These are phyloP conservation scores for Aplodontia rufa DNA, from an alignment of 2,113 vertebrate species.

Conservation along the genomic window DNA sequence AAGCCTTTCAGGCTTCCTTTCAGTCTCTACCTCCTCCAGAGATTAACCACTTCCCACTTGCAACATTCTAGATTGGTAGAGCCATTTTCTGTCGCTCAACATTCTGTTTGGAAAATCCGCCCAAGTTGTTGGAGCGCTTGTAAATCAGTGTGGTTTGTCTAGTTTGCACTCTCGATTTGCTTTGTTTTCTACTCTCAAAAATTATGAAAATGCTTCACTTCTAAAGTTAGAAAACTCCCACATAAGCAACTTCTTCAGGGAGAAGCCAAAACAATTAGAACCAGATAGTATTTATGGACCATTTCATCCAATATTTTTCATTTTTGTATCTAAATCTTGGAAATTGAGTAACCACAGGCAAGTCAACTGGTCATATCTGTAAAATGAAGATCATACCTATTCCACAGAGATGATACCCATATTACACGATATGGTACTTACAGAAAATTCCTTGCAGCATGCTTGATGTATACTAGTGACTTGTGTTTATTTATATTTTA, in stretches of 20 bases:
- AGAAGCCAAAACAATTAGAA: neutral
- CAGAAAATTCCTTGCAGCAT: neutral
- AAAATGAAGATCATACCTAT: neutral
- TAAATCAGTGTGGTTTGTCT: neutral
- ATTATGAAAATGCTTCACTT: conserved; percentile 23
- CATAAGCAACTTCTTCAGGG: neutral
- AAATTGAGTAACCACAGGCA: neutral
- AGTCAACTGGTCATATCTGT: neutral
- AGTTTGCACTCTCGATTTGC: neutral
- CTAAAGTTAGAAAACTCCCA: neutral
- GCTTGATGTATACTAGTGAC: neutral
- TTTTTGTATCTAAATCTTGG: neutral
- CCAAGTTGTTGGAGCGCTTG: neutral
- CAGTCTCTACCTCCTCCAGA: neutral
- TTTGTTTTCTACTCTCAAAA: neutral
- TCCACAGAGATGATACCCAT: neutral
- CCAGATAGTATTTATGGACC: neutral
- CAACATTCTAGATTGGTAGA: neutral
- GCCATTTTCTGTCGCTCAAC: neutral
- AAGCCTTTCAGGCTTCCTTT: neutral
- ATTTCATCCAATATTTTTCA: neutral
- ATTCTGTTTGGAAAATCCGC: neutral
- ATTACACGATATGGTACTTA: neutral
- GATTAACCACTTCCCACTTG: neutral
- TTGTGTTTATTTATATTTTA: neutral